phyloP scores from a whole-genome alignment of 1,140 invertebrate genomes.

The Notospermus geniculatus region DNA sequence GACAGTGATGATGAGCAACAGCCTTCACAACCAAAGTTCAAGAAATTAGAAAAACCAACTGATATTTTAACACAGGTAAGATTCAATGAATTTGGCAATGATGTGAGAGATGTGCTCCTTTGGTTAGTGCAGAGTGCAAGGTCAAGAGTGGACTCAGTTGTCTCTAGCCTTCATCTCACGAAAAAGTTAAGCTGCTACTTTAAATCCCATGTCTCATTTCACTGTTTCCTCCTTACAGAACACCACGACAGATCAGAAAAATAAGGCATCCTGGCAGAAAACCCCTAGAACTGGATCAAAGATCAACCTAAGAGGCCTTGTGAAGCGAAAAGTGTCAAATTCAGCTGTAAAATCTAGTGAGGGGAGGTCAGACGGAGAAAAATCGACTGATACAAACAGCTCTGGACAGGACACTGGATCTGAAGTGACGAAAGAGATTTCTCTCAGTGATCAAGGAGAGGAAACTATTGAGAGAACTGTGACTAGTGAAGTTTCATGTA shows the following conservation, averaged over 20 bases:
- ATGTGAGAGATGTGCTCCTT: no score
- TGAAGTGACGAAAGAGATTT: no score
- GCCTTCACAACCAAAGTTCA: slow-evolving; percentile 23
- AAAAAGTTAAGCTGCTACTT: not conserved
- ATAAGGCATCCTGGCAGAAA: slow-evolving; percentile 20
- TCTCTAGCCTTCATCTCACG: not conserved
- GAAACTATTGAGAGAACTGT: not conserved
- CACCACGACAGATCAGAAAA: not conserved
- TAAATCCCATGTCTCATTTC: no score
- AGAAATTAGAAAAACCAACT: slow-evolving; percentile 28
- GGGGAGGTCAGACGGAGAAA: no score
- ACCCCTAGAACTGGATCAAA: not conserved
- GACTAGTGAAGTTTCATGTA: no score
- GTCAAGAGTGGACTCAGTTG: no score
- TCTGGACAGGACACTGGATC: slow-evolving; percentile 12
- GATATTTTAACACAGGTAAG: slow-evolving; percentile 34
- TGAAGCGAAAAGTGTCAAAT: no score
- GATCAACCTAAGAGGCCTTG: no score
- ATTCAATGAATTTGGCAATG: no score
- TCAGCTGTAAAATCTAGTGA: no score
- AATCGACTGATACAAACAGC: not conserved
- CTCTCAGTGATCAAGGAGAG: not conserved
- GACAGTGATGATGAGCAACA: slow-evolving; percentile 41
- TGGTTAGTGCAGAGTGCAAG: no score
- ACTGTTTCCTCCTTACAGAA: no score